Conservation (phyloP, 2,797 vertebrate genomes). For the Brachymystax lenok region DNA sequence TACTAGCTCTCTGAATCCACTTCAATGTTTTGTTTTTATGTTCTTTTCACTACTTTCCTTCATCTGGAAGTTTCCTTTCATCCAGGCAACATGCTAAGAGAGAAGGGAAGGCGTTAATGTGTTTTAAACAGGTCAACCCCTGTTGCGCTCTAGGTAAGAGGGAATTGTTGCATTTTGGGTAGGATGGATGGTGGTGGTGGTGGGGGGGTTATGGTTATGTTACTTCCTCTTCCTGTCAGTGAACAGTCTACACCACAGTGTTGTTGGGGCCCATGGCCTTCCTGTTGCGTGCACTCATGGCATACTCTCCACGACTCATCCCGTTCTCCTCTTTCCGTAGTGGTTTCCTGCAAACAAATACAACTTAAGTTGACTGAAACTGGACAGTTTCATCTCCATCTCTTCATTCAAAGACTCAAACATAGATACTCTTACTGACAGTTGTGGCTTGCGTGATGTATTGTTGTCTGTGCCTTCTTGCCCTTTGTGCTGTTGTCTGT, state of each 20-base stretch:
- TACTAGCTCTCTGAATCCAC: constrained; percentile 43
- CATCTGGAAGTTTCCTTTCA: constrained; percentile 54
- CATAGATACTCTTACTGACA: too few species aligned
- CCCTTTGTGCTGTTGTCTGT: too few species aligned
- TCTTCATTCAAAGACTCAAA: too few species aligned
- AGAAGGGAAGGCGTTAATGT: constrained; percentile 47
- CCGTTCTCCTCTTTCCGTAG: constrained; percentile 94
- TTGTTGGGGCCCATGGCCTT: constrained; percentile 86
- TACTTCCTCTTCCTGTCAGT: constrained; percentile 49
- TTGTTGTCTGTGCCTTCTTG: too few species aligned
- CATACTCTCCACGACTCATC: constrained; percentile 88
- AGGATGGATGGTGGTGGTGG: constrained; percentile 10
- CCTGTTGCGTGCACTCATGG: constrained; percentile 92
- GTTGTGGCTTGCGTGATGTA: too few species aligned
- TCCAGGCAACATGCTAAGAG: constrained; percentile 63
- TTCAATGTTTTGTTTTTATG: constrained; percentile 16
- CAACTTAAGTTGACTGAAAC: constrained; percentile 28
- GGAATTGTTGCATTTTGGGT: constrained; percentile 36
- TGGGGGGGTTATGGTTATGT: constrained; percentile 33
- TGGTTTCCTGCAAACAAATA: constrained; percentile 87
- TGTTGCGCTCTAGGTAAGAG: constrained; percentile 55
- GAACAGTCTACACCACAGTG: constrained; percentile 80
- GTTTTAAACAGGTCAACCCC: constrained; percentile 49
- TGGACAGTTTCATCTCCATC: too few species aligned
- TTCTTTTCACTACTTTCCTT: constrained; percentile 43